Base-by-base conservation (phyloP, 2,888 invertebrate genomes). In the Rosalia funebris region DNA sequence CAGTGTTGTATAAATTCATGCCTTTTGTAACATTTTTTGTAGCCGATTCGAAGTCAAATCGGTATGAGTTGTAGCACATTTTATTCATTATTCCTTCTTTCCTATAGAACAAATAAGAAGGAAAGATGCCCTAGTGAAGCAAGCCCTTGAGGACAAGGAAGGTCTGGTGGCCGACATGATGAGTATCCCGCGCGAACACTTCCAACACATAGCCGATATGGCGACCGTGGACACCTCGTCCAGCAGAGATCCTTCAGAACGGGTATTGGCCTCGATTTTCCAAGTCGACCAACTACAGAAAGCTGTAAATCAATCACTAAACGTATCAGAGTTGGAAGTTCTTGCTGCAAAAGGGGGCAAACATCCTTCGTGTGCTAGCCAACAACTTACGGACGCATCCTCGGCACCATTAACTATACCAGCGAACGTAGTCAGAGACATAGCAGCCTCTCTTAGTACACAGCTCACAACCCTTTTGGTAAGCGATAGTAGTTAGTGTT, bases 91-190 rank as follows among this genome's bases (percentile, higher is more conserved):
- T 34, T 3, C 2, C 11, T n/a, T 34, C 3, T 34, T 34, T 34
- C 7, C 10, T 34, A 15, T 80, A 90, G 93, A 93, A 82, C 87
- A 87, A 82, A 83, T 93, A 64, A 85, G 89, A 66, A 85, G 91
- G 62, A 87, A 91, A 75, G 91, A 92, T 77, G 87, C 88, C 71
- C 82, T 87, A 66, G 89, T 93, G 62, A 86, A 87, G 63, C 85
- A 87, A 74, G 88, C 89, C 42, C 78, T 93, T 67, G 83, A 84
- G 58, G 91, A 92, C 76, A 91, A 92, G 76, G 89, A 91, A 75
- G 84, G 85, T 69, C 84, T 93, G 65, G 88, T 92, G 68, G 91
- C 91, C 64, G 90, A 91, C 77, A 86, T 92, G 77, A 84, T 92
- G 74, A 88, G 89, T 79, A 87, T 92, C 77, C 90, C 91, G 53